phyloP scores from a whole-genome alignment of 2,113 vertebrate species.

The Archocentrus centrarchus region DNA sequence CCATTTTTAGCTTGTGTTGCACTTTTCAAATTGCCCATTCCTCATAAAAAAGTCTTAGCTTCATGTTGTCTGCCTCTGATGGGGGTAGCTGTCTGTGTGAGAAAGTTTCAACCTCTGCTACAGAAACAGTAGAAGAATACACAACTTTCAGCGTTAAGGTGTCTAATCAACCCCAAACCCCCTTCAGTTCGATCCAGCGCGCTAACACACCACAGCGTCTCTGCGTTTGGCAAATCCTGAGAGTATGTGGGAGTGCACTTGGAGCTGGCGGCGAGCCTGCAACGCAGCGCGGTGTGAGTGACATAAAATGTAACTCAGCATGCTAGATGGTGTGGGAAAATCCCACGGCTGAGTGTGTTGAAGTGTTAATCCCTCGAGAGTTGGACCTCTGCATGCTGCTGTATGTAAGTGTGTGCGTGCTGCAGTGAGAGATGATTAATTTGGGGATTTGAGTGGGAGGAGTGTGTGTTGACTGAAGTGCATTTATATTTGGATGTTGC shows the following conservation, averaged over 20 bases:
- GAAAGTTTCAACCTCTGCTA: conserved; percentile 3
- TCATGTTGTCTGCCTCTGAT: background rate
- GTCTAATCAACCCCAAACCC: conserved; percentile 7
- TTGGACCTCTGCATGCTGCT: conserved; percentile 21
- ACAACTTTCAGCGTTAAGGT: conserved; percentile 15
- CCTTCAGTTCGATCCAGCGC: background rate
- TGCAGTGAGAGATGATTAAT: conserved; percentile 48
- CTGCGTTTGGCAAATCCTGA: conserved; percentile 24
- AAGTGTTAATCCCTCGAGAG: conserved; percentile 67
- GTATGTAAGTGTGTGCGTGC: background rate
- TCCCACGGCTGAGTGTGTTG: conserved; percentile 54
- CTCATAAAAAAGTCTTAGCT: background rate
- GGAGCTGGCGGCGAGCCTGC: conserved; percentile 30
- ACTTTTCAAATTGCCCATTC: background rate
- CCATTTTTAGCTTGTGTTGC: background rate
- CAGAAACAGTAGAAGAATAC: conserved; percentile 21
- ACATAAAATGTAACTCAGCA: conserved; percentile 48
- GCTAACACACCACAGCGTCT: background rate
- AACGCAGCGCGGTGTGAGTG: conserved; percentile 39
- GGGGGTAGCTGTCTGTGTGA: conserved; percentile 1
- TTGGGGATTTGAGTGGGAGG: conserved; percentile 28
- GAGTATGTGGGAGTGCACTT: conserved; percentile 20
- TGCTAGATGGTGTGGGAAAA: conserved; percentile 62
- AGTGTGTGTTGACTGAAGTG: background rate
- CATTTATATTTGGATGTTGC: background rate